These are phyloP conservation scores for Torymus tubicola DNA, from an alignment of 2,888 invertebrate genomes.

Conservation along the genomic window DNA sequence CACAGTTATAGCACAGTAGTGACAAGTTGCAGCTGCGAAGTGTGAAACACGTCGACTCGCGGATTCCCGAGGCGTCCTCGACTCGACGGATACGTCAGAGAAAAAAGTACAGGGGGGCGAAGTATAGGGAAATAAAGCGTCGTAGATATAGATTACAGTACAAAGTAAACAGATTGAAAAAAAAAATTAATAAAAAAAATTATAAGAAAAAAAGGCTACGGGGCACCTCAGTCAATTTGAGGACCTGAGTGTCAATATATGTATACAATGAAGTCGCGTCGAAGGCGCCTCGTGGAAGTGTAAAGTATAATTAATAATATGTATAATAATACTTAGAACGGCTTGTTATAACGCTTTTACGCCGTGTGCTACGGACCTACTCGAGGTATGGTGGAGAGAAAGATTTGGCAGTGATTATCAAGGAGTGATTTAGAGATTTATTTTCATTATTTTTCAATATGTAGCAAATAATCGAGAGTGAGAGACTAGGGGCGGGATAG, in stretches of 20 bases:
- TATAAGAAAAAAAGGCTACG: conserved; percentile 15
- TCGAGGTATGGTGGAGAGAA: conserved; percentile 35
- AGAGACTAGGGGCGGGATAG: conserved; percentile 35
- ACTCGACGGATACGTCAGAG: conserved; percentile 46
- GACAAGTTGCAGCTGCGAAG: conserved; percentile 76
- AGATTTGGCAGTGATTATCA: conserved; percentile 36
- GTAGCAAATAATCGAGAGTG: conserved; percentile 37
- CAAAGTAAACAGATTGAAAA: conserved; percentile 4
- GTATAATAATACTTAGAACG: conserved; percentile 9
- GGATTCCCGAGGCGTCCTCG: conserved; percentile 63
- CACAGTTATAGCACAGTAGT: conserved; percentile 76
- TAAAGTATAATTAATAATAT: conserved; percentile 24
- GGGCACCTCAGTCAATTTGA: conserved; percentile 39
- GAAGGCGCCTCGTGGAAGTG: conserved; percentile 40
- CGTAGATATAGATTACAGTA: conserved; percentile 36
- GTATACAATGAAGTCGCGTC: conserved; percentile 23
- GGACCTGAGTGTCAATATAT: conserved; percentile 20
- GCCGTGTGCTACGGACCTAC: conserved; percentile 34
- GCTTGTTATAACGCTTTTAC: conserved; percentile 26
- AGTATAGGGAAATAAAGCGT: conserved; percentile 41
- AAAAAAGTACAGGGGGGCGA: conserved; percentile 7
- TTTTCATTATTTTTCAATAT: conserved; percentile 16
- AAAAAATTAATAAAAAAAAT: conserved; percentile 27
- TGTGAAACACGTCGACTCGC: conserved; percentile 70
- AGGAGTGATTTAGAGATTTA: conserved; percentile 36